Base-by-base conservation (phyloP, 2,113 vertebrate species). In the Ascaphus truei region DNA sequence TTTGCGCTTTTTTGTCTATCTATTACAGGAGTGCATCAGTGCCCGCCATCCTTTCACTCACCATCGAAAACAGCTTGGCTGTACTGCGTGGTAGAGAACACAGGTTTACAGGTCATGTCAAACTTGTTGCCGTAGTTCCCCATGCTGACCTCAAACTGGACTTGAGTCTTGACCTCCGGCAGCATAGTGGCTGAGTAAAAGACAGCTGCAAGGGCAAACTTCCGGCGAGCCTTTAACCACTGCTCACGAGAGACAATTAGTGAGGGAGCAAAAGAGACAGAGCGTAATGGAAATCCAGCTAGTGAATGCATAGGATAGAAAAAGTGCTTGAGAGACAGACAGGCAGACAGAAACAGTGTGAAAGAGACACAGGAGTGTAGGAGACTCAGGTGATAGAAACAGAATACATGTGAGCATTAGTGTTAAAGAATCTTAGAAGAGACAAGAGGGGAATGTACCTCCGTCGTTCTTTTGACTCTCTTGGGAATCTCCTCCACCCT, bases 151-250 rank as follows among this genome's bases (percentile, higher is more conserved):
- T 91, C 88, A 0, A 91, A 86, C 2, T 82, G 79, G 71, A 91
- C 75, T 9, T 78, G 76, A 34, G 85, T 79, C 7, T 76, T 34
- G 6, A 79, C 71, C 0, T 60, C 26, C 0, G 84, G 77, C 77
- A 91, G 78, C 83, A 77, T 75, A 26, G 85, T 84, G 39, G 85
- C 88, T 3, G 88, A 86, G 20, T 89, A 84, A 43, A 91, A 90
- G 53, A 87, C 18, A 1, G 45, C 85, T 79, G 0, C 88, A 86
- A 5, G 88, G 76, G 6, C 86, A 87, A 8, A 41, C 13, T 41
- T 41, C 13, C 15, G 37, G 6, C 6, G 37, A 9, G 37, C n/a
- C n/a, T n/a, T n/a, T n/a, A n/a, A n/a, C n/a, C n/a, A n/a, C n/a
- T n/a, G n/a, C n/a, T n/a, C n/a, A n/a, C n/a, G 7, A 41, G 3